Evolutionary conservation across 2,888 invertebrate genomes (phyloP).

Genomic region (Chironomus tentans): DNA sequence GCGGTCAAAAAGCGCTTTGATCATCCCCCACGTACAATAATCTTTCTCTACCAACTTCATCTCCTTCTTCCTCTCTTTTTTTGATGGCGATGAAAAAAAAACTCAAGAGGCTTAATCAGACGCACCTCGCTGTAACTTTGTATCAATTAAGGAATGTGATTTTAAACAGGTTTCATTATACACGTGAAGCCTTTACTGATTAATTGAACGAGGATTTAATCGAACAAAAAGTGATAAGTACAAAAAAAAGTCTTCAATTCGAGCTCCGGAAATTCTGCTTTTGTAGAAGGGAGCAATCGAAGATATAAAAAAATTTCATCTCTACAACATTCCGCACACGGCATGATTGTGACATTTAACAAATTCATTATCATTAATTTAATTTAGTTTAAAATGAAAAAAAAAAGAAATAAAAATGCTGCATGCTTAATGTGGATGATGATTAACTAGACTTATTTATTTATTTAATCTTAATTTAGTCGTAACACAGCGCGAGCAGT

Average conservation of each 20-base stretch:
- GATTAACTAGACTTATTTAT: slow-evolving; percentile 24
- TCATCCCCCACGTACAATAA: too few relatives aligned
- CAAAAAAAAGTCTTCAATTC: neutral
- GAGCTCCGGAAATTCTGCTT: neutral
- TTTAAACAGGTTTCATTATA: too few relatives aligned
- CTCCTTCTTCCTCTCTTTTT: too few relatives aligned
- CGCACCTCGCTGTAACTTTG: neutral
- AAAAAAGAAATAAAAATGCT: neutral
- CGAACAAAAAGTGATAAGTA: neutral
- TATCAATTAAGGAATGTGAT: too few relatives aligned
- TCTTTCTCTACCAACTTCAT: too few relatives aligned
- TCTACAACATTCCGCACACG: neutral
- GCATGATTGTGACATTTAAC: slow-evolving; percentile 6
- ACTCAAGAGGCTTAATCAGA: neutral
- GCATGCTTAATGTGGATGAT: slow-evolving; percentile 5
- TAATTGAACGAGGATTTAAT: neutral
- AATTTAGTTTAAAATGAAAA: slow-evolving; percentile 5
- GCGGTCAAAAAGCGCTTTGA: too few relatives aligned
- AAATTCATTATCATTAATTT: slow-evolving; percentile 27
- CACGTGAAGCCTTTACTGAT: neutral
- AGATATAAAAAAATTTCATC: neutral
- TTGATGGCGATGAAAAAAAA: neutral
- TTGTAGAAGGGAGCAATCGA: neutral
- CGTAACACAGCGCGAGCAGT: slow-evolving; percentile 12
- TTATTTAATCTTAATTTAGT: slow-evolving; percentile 27